Percentiles rank a stretch among this genome's conserved stretches.
phyloP scores from a whole-genome alignment of 2,797 vertebrate species.

The Lophotriccus pileatus region DNA sequence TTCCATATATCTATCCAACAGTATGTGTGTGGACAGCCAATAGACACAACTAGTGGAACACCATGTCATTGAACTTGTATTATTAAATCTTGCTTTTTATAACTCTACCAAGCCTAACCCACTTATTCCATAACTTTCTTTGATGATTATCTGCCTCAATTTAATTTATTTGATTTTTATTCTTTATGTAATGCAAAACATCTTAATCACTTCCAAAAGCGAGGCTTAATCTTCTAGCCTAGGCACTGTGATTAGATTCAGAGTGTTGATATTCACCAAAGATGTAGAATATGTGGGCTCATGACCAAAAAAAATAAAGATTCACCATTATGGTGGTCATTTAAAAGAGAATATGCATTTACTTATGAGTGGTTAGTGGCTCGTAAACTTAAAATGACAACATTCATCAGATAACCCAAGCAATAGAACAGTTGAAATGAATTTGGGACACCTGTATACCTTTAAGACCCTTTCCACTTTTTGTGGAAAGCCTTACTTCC shows the following conservation, averaged over 20 bases:
- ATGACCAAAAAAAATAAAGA: background rate
- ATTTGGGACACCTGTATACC: background rate
- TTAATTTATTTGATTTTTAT: background rate
- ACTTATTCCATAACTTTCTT: background rate
- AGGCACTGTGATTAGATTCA: background rate
- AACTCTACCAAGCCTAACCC: background rate
- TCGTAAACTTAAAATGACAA: background rate
- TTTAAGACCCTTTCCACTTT: background rate
- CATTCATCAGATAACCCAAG: background rate
- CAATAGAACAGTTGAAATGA: background rate
- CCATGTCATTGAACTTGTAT: background rate
- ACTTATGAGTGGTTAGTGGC: background rate
- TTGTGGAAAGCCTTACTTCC: background rate
- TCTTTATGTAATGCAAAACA: background rate
- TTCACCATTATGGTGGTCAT: background rate
- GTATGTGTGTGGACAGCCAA: background rate
- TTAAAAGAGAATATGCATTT: background rate
- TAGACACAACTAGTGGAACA: background rate
- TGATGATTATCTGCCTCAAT: background rate
- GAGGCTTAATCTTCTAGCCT: background rate
- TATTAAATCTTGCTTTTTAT: background rate
- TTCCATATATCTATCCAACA: background rate
- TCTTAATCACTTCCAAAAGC: background rate
- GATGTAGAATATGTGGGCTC: background rate
- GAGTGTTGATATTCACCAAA: background rate